Base-by-base conservation (phyloP, 2,113 vertebrate genomes). In the Melospiza melodia region DNA sequence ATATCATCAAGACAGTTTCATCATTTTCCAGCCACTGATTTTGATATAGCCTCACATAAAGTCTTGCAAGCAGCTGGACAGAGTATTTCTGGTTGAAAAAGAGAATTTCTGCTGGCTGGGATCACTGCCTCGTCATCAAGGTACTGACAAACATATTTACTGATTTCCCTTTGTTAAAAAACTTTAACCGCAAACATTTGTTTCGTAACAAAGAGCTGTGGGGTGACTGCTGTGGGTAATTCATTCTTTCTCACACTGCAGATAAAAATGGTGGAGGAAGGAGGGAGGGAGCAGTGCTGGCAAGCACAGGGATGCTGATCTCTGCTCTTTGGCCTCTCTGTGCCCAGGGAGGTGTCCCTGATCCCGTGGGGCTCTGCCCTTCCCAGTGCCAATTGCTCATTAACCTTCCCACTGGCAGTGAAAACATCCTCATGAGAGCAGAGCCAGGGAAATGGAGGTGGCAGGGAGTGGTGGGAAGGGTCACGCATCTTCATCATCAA, bases 391-490 rank as follows among this genome's bases (percentile, higher is more conserved):
- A 73, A 90, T 14, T 83, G 30, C 85, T 90, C 86, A 51, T 92
- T 89, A 80, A 95, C 86, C 79, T 87, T 55, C 87, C 46, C 51
- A 5, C 5, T 35, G 54, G 15, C 62, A 76, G 43, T 0, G 59
- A 35, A 76, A 93, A 89, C 31, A 49, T 46, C 81, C 73, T 35
- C 14, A 11, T 54, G 54, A 66, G 90, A 49, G 88, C 71, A 62
- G 46, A 75, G 77, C 16, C 9, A 10, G 65, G 89, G 65, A 93
- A 92, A 91, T 6, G 52, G 61, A 84, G 54, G 66, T 30, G 74
- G 74, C 51, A 33, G 84, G 96, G 89, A 76, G 87, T 25, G 81
- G 93, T 66, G 78, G 62, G 91, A 95, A 90, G 55, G 62, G 74
- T 90, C 87, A 85, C 10, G 1, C 41, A 2, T 66, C 87, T 91